Conservation (phyloP, 53 echinoderm and acorn worm species). For the Apostichopus leukothele region DNA sequence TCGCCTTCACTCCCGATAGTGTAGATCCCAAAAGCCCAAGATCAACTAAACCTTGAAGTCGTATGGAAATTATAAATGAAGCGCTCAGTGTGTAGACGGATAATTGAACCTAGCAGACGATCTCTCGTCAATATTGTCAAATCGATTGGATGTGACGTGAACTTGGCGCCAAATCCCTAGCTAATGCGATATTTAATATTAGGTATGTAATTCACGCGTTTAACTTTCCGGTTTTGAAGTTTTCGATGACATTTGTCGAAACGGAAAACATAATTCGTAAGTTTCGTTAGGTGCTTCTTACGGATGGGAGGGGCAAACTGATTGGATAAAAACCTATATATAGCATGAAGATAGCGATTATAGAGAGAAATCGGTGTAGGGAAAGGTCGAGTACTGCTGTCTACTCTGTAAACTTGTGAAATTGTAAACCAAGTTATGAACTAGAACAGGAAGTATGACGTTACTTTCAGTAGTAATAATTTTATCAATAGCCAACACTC, state of each 20-base stretch:
- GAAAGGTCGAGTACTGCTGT: too few species aligned
- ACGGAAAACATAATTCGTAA: not conserved
- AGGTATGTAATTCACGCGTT: not conserved
- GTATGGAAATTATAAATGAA: not conserved
- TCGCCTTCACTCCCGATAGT: not conserved
- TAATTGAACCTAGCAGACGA: slow-evolving; percentile 4
- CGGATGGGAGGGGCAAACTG: not conserved
- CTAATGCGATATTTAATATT: slow-evolving; percentile 23
- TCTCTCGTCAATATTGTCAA: not conserved
- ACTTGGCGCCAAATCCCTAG: slow-evolving; percentile 13
- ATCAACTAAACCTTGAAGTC: not conserved
- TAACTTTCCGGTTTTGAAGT: not conserved
- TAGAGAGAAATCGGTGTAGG: too few species aligned
- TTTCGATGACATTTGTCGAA: not conserved
- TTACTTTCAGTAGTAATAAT: too few species aligned
- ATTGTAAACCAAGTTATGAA: too few species aligned
- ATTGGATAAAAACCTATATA: too few species aligned
- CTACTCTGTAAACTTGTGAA: too few species aligned
- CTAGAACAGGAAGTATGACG: too few species aligned
- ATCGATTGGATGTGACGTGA: slow-evolving; percentile 23
- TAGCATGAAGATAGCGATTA: too few species aligned
- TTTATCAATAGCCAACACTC: too few species aligned
- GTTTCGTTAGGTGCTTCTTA: not conserved
- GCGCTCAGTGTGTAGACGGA: not conserved
- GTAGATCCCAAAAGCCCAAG: not conserved